Evolutionary conservation across 1,140 invertebrate genomes (phyloP).

Genomic region (Drosophila navojoa): DNA sequence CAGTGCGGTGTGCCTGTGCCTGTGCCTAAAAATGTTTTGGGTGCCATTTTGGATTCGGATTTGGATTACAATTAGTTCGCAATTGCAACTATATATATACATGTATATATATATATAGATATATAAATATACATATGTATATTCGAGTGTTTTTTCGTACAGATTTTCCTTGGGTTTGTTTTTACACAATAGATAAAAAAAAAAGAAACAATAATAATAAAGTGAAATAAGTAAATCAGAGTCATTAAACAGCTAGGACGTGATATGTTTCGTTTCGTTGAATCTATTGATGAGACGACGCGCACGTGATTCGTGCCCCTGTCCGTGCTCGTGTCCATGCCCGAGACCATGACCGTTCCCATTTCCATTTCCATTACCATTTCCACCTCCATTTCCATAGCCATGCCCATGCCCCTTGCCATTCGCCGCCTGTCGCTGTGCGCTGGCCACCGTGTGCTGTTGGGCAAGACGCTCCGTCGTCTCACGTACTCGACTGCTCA

Average conservation of each 20-base stretch:
- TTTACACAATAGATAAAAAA: constrained; percentile 29
- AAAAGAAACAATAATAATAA: constrained; percentile 48
- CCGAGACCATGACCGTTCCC: constrained; percentile 23
- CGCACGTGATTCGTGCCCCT: constrained; percentile 66
- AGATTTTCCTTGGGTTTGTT: constrained; percentile 44
- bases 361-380: constrained; percentile 18
- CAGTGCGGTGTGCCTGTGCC: constrained; percentile 41
- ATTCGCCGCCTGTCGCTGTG: constrained; percentile 42
- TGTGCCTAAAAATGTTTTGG: constrained; percentile 29
- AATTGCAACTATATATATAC: constrained; percentile 31
- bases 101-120: constrained; percentile 13
- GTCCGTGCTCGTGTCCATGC: constrained; percentile 22
- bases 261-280: constrained; percentile 79
- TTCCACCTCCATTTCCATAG: background rate
- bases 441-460: constrained; percentile 74
- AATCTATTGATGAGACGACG: constrained; percentile 70
- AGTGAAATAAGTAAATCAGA: constrained; percentile 38
- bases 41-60: constrained; percentile 47
- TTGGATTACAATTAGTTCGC: constrained; percentile 46
- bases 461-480: constrained; percentile 77
- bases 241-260: constrained; percentile 63
- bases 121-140: constrained; percentile 33
- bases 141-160: constrained; percentile 71
- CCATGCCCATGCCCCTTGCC: constrained; percentile 28
- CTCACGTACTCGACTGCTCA: constrained; percentile 80